These are phyloP conservation scores for Prorops nasuta DNA, from an alignment of 1,140 invertebrate genomes.

Conservation along the genomic window DNA sequence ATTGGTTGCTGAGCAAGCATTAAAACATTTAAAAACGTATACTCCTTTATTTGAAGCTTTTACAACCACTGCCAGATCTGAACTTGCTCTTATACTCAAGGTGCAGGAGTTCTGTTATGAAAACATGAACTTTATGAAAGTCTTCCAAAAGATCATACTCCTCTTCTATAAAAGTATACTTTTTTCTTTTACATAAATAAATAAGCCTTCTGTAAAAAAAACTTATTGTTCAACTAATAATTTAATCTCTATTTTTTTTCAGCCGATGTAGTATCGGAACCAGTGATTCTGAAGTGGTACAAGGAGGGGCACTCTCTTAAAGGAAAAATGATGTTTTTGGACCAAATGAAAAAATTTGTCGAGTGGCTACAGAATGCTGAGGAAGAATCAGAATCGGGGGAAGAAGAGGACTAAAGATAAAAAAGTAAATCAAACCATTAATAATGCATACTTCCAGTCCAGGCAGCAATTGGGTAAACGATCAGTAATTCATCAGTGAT, in stretches of 20 bases:
- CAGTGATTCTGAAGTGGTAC: constrained; percentile 91
- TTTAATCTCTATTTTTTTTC: constrained; percentile 27
- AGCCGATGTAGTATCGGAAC: constrained; percentile 87
- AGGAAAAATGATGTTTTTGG: constrained; percentile 94
- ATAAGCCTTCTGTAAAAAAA: neutral
- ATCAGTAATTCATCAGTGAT: too few species aligned
- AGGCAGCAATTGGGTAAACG: too few species aligned
- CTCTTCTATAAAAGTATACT: constrained; percentile 89
- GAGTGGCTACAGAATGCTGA: constrained; percentile 97
- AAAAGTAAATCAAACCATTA: constrained; percentile 16
- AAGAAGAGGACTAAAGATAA: constrained; percentile 49
- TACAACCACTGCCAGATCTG: constrained; percentile 77
- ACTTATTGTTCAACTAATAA: too few species aligned
- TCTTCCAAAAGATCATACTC: constrained; percentile 95
- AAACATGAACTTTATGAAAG: constrained; percentile 98
- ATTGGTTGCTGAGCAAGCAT: constrained; percentile 88
- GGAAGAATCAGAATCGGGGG: constrained; percentile 70
- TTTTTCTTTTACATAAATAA: neutral
- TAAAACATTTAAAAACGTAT: constrained; percentile 86
- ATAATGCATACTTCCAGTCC: too few species aligned
- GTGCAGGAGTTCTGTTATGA: constrained; percentile 97
- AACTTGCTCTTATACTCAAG: constrained; percentile 83
- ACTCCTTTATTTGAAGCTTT: constrained; percentile 84
- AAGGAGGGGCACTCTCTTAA: constrained; percentile 88
- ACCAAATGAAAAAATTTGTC: constrained; percentile 96